phyloP scores from a whole-genome alignment of 1,140 invertebrate species.

The Cataglyphis hispanica region DNA sequence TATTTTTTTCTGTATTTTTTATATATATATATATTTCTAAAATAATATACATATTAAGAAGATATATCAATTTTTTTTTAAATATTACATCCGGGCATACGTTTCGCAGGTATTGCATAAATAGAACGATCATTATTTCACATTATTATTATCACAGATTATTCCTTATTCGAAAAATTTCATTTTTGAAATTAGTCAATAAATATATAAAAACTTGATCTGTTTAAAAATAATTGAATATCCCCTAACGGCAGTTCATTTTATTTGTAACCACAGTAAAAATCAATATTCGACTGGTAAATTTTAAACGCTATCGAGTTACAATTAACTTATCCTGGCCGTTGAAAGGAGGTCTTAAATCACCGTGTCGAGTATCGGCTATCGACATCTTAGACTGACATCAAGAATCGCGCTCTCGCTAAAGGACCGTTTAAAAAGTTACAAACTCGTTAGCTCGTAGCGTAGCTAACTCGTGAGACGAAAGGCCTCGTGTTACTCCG shows the following conservation, averaged over 20 bases:
- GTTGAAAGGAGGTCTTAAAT: constrained; percentile 42
- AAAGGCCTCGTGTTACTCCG: constrained; percentile 33
- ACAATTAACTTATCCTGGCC: constrained; percentile 49
- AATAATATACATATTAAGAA: neutral
- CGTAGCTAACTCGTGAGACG: neutral
- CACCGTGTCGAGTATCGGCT: constrained; percentile 59
- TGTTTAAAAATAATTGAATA: constrained; percentile 52
- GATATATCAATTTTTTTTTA: neutral
- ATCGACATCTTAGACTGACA: constrained; percentile 58
- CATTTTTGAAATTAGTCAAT: constrained; percentile 33
- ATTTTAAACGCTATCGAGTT: constrained; percentile 59
- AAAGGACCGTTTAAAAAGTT: constrained; percentile 71
- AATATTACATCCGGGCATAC: neutral
- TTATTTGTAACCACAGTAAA: constrained; percentile 44
- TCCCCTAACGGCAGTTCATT: constrained; percentile 13
- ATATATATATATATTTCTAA: neutral
- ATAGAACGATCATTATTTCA: neutral
- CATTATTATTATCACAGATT: constrained; percentile 29
- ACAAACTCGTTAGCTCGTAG: constrained; percentile 70
- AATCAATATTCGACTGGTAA: constrained; percentile 49
- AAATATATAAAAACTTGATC: constrained; percentile 17
- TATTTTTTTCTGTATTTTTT: neutral
- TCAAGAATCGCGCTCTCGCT: constrained; percentile 60
- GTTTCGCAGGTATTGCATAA: neutral
- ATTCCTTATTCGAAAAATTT: too few relatives aligned